Evolutionary conservation across 2,888 invertebrate genomes (phyloP), one percentile per base, ranked within the genome.

Genomic region (Lepidochrysops patricia): DNA sequence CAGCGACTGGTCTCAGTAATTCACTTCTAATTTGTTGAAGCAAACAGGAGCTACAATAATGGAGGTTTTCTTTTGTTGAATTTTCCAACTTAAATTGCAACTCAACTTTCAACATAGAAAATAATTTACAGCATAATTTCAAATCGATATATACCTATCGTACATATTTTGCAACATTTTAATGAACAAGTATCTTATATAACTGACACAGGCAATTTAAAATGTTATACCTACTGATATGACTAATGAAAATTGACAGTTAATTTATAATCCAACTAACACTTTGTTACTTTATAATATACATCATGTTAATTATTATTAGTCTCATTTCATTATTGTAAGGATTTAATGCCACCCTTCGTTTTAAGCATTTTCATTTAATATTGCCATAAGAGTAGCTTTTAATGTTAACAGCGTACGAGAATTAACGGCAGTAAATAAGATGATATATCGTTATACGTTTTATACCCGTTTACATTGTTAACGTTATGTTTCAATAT

Each of bases 401-500:
- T 54, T 29, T 29, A 29, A 54, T 29, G 29, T 54, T 54, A 54
- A 32, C 19, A 54, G 29, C 54, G 12, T 6, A 19, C 23, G 15
- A 12, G 19, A 62, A 62, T 62, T 64, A 62, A 62, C 57, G 34
- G 48, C 52, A 34, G 43, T 64, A 62, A 64, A 64, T 58, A 48
- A 60, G 62, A 62, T 62, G 62, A 62, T 62, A 50, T 43, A 57
- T 61, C 60, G 60, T 58, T 58, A 37, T n/a, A 27, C 19, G 43
- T 25, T 62, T 64, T 59, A 62, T 52, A n/a, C 35, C 54, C 52
- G 32, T 57, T 35, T 52, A 52, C 60, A 61, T 64, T 60, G 60
- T 57, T 61, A 58, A 52, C 56, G 58, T 64, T 62, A 62, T 58
- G 57, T 60, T 60, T 61, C 63, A 62, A 64, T 64, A 61, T 64